These are phyloP conservation scores for Chrysomela aeneicollis DNA, from an alignment of 2,888 invertebrate species.

Conservation along the genomic window DNA sequence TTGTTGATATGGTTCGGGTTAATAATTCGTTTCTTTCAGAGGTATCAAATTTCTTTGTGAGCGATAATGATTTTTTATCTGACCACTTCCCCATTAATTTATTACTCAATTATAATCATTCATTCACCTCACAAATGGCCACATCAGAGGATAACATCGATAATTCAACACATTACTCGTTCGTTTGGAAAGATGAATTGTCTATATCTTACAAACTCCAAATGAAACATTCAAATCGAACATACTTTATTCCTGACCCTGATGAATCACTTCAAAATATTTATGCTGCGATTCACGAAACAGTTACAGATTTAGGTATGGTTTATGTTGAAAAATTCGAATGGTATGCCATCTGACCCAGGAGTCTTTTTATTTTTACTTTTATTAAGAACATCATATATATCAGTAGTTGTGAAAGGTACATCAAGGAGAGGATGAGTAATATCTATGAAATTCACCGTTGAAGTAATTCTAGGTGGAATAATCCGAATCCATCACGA, in stretches of 20 bases:
- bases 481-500: neutral
- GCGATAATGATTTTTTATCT: conserved; percentile 3
- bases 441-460: too few species aligned
- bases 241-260: conserved; percentile 1
- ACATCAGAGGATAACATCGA: neutral
- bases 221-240: conserved; percentile 3
- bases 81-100: conserved; percentile 1
- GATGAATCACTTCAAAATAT: neutral
- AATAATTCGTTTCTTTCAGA: conserved; percentile 4
- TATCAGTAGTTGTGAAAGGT: too few species aligned
- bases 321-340: neutral
- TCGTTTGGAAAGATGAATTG: neutral
- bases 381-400: too few species aligned
- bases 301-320: neutral
- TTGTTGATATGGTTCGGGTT: neutral
- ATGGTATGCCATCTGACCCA: too few species aligned
- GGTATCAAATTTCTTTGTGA: neutral
- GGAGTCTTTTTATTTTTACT: too few species aligned
- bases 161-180: neutral
- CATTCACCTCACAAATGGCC: neutral
- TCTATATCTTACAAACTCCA: neutral
- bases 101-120: neutral
- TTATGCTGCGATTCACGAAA: neutral
- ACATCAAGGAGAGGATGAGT: too few species aligned
- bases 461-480: too few species aligned